Evolutionary conservation across 2,113 vertebrate species (phyloP).

Genomic region (Octodon degus): DNA sequence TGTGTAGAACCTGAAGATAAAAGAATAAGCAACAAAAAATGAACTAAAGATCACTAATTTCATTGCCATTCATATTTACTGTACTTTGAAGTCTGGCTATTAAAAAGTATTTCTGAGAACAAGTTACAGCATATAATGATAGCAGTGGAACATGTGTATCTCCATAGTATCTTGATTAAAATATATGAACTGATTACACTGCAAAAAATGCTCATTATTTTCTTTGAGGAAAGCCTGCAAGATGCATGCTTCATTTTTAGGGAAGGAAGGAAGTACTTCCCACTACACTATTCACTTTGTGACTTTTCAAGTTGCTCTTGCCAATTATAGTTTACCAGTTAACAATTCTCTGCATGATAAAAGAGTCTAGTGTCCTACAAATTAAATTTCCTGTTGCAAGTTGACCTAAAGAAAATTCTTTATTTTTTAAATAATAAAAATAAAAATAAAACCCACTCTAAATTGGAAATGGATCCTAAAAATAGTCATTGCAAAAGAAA

Average conservation of each 20-base stretch:
- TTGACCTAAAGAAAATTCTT: not conserved
- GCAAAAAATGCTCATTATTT: not conserved
- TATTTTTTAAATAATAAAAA: not conserved
- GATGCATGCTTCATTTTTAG: not conserved
- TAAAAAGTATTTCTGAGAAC: not conserved
- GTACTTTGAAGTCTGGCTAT: not conserved
- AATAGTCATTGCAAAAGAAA: not conserved
- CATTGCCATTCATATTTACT: not conserved
- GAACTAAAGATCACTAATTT: not conserved
- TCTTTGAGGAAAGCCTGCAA: not conserved
- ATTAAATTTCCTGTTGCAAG: not conserved
- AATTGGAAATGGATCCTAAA: not conserved
- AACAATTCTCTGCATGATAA: slow-evolving; percentile 1
- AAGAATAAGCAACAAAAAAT: not conserved
- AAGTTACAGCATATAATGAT: not conserved
- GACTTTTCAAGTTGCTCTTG: slow-evolving; percentile 18
- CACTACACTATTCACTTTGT: not conserved
- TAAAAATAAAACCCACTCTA: not conserved
- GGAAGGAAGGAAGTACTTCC: slow-evolving; percentile 53
- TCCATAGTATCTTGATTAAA: not conserved
- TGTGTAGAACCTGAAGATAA: not conserved
- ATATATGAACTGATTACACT: not conserved
- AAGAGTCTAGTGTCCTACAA: not conserved
- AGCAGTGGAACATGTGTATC: not conserved
- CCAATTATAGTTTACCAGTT: slow-evolving; percentile 36